Conservation (phyloP, 2,797 vertebrate genomes). For the Crotalus adamanteus region DNA sequence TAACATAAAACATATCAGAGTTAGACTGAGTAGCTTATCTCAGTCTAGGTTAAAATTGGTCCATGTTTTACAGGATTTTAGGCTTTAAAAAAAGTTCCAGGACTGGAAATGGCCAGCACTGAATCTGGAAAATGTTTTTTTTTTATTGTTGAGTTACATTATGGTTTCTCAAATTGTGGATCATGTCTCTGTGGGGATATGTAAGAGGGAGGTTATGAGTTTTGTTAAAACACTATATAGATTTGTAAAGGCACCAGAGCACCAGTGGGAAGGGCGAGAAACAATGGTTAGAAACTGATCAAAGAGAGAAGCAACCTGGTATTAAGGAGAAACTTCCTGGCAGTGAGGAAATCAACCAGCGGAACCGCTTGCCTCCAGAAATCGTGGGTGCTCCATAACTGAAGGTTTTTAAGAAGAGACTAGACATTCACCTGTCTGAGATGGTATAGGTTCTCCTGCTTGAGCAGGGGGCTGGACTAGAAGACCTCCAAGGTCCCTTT, state of each 20-base stretch:
- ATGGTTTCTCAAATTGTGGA: neutral
- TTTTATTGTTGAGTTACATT: neutral
- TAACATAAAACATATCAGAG: neutral
- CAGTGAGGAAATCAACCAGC: too few species aligned
- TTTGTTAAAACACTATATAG: neutral
- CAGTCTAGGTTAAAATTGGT: neutral
- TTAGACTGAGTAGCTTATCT: neutral
- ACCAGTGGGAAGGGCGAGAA: too few species aligned
- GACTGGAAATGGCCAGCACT: neutral
- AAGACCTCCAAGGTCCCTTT: too few species aligned
- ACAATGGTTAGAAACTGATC: too few species aligned
- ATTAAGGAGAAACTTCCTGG: too few species aligned
- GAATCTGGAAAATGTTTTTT: neutral
- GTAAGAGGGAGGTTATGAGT: neutral
- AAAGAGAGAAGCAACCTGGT: too few species aligned
- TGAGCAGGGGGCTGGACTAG: too few species aligned
- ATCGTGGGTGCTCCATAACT: too few species aligned
- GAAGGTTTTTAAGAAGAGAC: too few species aligned
- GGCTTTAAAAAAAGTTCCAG: neutral
- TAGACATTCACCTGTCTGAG: too few species aligned
- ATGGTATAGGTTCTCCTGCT: too few species aligned
- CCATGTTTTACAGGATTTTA: neutral
- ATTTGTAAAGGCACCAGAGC: neutral
- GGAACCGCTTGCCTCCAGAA: too few species aligned
- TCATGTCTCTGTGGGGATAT: neutral